Conservation (phyloP, 2,113 vertebrate species). For the Rynchops niger region DNA sequence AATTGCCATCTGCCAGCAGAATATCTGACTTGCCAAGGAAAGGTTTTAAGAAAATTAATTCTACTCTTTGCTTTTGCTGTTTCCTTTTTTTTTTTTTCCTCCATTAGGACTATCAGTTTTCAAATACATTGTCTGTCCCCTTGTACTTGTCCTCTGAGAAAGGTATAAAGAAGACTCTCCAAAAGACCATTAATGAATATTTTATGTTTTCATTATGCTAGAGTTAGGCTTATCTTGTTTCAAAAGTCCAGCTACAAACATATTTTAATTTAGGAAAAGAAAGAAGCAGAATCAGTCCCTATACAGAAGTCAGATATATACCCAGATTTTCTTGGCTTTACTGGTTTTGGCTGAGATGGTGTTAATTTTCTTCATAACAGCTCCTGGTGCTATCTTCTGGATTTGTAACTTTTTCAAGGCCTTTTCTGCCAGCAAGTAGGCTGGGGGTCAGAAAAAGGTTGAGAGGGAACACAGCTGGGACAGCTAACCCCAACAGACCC, state of each 20-base stretch:
- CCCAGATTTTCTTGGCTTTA: not conserved
- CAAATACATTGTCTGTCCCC: not conserved
- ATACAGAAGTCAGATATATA: not conserved
- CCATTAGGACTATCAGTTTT: not conserved
- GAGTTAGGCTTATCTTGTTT: not conserved
- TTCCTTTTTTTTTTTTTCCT: not conserved
- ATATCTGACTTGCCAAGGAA: not conserved
- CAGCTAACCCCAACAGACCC: not conserved
- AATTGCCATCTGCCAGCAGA: not conserved
- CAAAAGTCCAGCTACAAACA: not conserved
- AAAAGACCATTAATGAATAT: not conserved
- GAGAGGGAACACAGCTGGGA: not conserved
- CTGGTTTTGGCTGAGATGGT: not conserved
- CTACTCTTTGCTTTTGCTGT: not conserved
- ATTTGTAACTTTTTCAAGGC: not conserved
- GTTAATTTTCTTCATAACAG: not conserved
- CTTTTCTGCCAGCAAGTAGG: not conserved
- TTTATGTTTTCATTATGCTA: not conserved
- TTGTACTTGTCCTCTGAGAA: not conserved
- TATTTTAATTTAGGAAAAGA: not conserved
- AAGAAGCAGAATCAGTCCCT: not conserved
- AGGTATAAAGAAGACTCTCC: not conserved
- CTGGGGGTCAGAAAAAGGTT: not conserved
- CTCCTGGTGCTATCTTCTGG: not conserved
- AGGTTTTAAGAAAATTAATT: constrained; percentile 2